These are phyloP conservation scores for Mechanitis messenoides DNA, from an alignment of 2,888 invertebrate genomes.

Conservation along the genomic window DNA sequence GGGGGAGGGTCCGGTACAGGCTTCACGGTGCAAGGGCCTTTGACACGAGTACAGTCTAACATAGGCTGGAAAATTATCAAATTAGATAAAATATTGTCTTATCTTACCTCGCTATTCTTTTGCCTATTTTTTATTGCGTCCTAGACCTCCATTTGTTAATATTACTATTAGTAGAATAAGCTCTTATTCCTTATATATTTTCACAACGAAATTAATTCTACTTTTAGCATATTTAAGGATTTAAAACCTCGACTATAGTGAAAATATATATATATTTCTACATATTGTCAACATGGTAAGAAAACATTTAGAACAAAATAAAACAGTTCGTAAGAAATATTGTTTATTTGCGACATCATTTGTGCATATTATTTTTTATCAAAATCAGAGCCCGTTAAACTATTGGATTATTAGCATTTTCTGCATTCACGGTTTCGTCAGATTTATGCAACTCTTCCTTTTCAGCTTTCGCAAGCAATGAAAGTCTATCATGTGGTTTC, in stretches of 20 bases:
- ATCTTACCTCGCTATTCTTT: not conserved
- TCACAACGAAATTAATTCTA: too few relatives aligned
- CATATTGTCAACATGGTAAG: too few relatives aligned
- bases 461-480: conserved; percentile 56
- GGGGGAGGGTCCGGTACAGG: conserved; percentile 47
- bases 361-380: not conserved
- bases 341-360: conserved; percentile 13
- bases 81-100: not conserved
- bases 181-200: too few relatives aligned
- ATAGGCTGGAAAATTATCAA: conserved; percentile 48
- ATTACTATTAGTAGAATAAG: too few relatives aligned
- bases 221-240: too few relatives aligned
- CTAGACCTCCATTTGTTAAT: too few relatives aligned
- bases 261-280: too few relatives aligned
- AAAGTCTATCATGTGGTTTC: conserved; percentile 58
- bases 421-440: conserved; percentile 26
- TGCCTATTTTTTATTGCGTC: not conserved
- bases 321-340: conserved; percentile 4
- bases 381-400: conserved; percentile 52
- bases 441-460: conserved; percentile 35
- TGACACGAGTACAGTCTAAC: conserved; percentile 49
- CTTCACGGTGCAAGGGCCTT: conserved; percentile 49
- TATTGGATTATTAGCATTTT: conserved; percentile 33
- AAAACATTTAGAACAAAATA: not conserved
- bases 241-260: too few relatives aligned